Evolutionary conservation across 2,113 vertebrate genomes (phyloP).

Genomic region (Dasyprocta punctata): DNA sequence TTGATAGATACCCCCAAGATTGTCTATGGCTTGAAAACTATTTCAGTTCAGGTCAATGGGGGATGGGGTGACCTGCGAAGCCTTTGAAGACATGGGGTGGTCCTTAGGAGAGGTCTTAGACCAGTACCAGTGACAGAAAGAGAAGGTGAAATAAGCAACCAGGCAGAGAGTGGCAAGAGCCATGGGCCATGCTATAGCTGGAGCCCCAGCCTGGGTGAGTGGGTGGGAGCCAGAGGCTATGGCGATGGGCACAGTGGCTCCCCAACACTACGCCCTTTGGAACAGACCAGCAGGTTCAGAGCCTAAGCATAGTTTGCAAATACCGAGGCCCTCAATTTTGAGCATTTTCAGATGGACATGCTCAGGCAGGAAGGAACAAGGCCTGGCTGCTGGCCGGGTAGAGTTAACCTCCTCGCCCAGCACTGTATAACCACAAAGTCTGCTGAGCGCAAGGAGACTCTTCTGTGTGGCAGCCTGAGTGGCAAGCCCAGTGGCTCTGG

Average conservation of each 20-base stretch:
- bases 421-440: constrained; percentile 68
- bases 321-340: constrained; percentile 42
- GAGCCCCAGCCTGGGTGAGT: neutral
- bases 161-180: neutral
- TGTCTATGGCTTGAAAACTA: neutral
- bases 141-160: no score
- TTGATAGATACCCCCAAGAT: neutral
- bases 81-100: neutral
- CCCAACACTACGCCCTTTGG: neutral
- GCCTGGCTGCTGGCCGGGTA: constrained; percentile 59
- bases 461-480: constrained; percentile 77
- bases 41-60: neutral
- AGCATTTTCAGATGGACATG: constrained; percentile 67
- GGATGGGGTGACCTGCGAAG: neutral
- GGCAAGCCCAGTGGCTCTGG: constrained; percentile 79
- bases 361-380: constrained; percentile 69
- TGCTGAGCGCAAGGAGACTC: constrained; percentile 76
- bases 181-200: accelerated
- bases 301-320: constrained; percentile 30
- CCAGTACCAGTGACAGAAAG: neutral
- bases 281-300: constrained; percentile 29
- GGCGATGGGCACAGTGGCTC: neutral
- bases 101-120: neutral
- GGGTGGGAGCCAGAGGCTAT: neutral
- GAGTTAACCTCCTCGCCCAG: constrained; percentile 71